phyloP scores from a whole-genome alignment of 1,140 invertebrate species.

The Coptotermes formosanus region DNA sequence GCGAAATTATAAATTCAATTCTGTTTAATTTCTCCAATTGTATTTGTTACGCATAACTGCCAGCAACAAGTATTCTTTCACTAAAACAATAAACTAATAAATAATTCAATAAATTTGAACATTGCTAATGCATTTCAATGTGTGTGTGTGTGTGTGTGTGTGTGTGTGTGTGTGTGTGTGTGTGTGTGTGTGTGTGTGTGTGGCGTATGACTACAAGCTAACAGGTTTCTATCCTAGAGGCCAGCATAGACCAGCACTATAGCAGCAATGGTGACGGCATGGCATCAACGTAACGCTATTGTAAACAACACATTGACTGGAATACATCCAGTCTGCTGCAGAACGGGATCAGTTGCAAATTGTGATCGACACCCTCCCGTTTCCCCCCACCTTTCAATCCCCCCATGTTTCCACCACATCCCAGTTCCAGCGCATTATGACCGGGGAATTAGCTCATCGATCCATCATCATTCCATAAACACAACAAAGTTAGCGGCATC shows the following conservation, averaged over 20 bases:
- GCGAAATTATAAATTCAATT: too few relatives aligned
- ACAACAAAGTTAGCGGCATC: background rate
- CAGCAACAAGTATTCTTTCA: too few relatives aligned
- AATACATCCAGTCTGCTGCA: background rate
- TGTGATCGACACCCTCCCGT: background rate
- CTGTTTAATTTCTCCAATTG: too few relatives aligned
- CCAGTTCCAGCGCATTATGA: background rate
- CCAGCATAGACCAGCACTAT: background rate
- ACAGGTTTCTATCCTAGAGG: background rate
- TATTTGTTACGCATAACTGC: too few relatives aligned
- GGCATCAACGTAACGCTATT: conserved; percentile 11
- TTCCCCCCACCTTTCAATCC: background rate
- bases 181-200: too few relatives aligned
- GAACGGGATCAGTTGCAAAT: background rate
- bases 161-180: too few relatives aligned
- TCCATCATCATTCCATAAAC: conserved; percentile 9
- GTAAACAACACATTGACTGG: conserved; percentile 15
- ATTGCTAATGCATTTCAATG: too few relatives aligned
- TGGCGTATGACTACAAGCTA: background rate
- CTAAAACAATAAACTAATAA: too few relatives aligned
- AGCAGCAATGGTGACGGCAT: background rate
- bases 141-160: too few relatives aligned
- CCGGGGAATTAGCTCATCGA: conserved; percentile 3
- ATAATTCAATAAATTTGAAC: too few relatives aligned
- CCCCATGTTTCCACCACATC: too few relatives aligned